Conservation (phyloP, 2,113 vertebrate genomes). For the Callipepla californica region DNA sequence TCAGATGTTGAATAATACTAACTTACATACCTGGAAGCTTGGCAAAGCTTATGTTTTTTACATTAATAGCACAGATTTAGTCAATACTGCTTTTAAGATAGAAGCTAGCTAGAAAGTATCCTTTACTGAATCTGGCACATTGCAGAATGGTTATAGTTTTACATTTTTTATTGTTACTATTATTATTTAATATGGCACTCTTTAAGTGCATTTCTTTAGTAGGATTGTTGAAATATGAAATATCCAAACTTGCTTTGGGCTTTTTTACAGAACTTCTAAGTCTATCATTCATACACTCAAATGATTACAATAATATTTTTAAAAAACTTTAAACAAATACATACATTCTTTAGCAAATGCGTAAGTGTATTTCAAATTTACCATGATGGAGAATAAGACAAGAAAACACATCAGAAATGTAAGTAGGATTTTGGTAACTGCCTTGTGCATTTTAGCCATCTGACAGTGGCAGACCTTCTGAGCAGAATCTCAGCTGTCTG, state of each 20-base stretch:
- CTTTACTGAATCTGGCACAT: background rate
- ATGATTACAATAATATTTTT: background rate
- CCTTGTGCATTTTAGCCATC: background rate
- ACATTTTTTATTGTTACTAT: too few relatives aligned
- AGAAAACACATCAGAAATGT: background rate
- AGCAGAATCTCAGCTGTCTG: background rate
- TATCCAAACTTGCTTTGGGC: background rate
- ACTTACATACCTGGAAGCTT: background rate
- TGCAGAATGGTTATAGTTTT: background rate
- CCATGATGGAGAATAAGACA: background rate
- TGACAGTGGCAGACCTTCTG: background rate
- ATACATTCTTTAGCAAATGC: background rate
- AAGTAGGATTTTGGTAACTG: background rate
- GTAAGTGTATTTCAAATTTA: background rate
- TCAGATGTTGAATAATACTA: background rate
- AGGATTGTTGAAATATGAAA: background rate
- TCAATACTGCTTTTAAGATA: background rate
- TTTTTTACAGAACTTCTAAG: background rate
- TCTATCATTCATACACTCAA: background rate
- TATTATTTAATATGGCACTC: background rate
- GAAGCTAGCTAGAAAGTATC: background rate
- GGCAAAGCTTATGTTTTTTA: background rate
- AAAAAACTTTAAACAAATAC: background rate
- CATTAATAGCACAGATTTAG: background rate
- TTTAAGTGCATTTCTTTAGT: background rate